Evolutionary conservation across 2,113 vertebrate species (phyloP).

Genomic region (Bufo bufo): DNA sequence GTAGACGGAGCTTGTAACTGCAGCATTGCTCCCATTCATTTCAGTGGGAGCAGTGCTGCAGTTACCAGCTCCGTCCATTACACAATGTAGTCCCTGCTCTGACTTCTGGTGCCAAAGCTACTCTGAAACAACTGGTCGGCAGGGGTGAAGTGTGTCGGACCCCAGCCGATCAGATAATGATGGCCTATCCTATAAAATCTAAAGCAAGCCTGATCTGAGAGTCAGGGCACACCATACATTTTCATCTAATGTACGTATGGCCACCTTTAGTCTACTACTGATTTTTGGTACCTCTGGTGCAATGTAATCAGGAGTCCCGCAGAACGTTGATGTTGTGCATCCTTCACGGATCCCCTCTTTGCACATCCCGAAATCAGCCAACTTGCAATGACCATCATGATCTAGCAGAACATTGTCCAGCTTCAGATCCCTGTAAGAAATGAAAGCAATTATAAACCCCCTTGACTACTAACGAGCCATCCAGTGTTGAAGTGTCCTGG

Average conservation of each 20-base stretch:
- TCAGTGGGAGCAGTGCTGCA: too few relatives aligned
- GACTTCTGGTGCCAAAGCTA: too few relatives aligned
- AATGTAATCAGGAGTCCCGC: constrained; percentile 96
- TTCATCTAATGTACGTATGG: not conserved
- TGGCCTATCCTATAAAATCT: too few relatives aligned
- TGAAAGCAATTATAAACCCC: not conserved
- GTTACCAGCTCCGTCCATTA: too few relatives aligned
- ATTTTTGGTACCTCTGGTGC: constrained; percentile 89
- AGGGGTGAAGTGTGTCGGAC: too few relatives aligned
- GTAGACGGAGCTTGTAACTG: too few relatives aligned
- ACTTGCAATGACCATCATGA: constrained; percentile 95
- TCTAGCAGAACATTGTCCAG: constrained; percentile 95
- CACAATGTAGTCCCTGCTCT: too few relatives aligned
- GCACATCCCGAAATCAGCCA: constrained; percentile 99
- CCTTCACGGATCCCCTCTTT: constrained; percentile 92
- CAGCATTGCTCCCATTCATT: too few relatives aligned
- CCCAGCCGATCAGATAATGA: too few relatives aligned
- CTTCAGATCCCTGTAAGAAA: constrained; percentile 88
- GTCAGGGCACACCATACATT: not conserved
- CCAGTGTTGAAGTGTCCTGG: not conserved
- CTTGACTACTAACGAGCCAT: not conserved
- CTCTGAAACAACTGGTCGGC: too few relatives aligned
- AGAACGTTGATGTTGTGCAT: constrained; percentile 89
- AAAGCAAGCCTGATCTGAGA: too few relatives aligned
- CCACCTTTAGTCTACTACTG: not conserved